Conservation (phyloP, 2,113 vertebrate genomes). For the Macaca mulatta region DNA sequence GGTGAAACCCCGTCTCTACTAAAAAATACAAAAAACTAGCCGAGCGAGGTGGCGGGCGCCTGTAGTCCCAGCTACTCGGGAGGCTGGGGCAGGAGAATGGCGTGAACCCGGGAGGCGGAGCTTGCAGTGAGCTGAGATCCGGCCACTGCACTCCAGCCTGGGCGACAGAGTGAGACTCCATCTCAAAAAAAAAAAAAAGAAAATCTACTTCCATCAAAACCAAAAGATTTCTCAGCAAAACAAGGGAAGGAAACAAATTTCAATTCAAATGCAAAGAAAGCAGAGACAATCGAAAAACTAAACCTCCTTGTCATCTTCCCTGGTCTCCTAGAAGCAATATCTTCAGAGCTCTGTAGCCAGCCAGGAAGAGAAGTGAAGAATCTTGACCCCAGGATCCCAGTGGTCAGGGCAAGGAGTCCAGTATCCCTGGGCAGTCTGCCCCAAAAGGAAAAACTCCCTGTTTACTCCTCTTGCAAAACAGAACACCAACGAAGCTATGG, state of each 20-base stretch:
- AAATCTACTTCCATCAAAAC: conserved; percentile 44
- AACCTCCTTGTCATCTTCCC: background rate
- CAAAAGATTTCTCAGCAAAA: conserved; percentile 26
- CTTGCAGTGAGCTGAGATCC: too few species aligned
- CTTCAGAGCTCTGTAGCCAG: background rate
- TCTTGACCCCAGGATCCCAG: background rate
- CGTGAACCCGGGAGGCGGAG: too few species aligned
- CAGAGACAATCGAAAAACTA: background rate
- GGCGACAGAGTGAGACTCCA: too few species aligned
- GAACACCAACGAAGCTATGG: background rate
- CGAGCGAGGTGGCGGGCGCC: too few species aligned
- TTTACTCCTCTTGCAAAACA: conserved; percentile 18
- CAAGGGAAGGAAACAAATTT: background rate
- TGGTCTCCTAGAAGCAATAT: conserved; percentile 10
- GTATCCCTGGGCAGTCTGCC: background rate
- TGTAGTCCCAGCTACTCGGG: too few species aligned
- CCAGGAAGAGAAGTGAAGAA: background rate
- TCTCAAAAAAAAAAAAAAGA: background rate
- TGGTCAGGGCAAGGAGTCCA: background rate
- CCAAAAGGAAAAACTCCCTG: background rate
- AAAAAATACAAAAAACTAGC: too few species aligned
- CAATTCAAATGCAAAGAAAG: conserved; percentile 5
- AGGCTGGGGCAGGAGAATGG: too few species aligned
- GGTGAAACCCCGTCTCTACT: too few species aligned
- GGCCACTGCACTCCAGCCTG: too few species aligned